phyloP scores from a whole-genome alignment of 2,797 vertebrate genomes.

The Thunnus albacares region DNA sequence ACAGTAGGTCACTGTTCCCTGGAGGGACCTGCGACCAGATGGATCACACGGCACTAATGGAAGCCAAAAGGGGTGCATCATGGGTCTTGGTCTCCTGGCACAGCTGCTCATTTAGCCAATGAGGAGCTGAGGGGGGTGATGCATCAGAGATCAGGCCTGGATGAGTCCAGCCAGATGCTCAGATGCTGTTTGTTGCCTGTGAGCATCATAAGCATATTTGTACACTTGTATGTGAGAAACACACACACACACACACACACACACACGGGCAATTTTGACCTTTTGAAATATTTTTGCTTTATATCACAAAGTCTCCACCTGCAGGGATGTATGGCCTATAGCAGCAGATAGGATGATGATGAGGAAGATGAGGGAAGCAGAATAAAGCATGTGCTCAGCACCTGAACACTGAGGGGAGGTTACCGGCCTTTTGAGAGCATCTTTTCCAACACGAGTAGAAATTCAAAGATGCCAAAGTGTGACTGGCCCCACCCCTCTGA shows the following conservation, averaged over 20 bases:
- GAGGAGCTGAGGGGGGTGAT: conserved; percentile 43
- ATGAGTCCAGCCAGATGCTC: conserved; percentile 64
- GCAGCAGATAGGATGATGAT: conserved; percentile 16
- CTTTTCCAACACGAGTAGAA: conserved; percentile 32
- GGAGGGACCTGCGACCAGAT: conserved; percentile 77
- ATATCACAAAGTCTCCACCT: conserved; percentile 30
- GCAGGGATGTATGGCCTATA: conserved; percentile 26
- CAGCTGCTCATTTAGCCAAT: conserved; percentile 81
- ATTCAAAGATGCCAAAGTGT: conserved; percentile 50
- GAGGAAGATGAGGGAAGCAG: not conserved
- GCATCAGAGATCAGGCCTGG: conserved; percentile 61
- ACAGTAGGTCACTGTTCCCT: conserved; percentile 77
- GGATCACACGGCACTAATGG: conserved; percentile 80
- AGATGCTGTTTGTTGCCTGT: conserved; percentile 35
- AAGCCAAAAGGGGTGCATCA: conserved; percentile 76
- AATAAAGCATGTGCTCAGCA: conserved; percentile 13
- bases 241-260: not conserved
- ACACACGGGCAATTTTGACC: too few species aligned
- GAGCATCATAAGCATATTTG: conserved; percentile 14
- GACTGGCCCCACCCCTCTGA: conserved; percentile 76
- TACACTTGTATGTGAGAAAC: not conserved
- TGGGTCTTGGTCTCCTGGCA: conserved; percentile 76
- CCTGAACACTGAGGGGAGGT: conserved; percentile 6
- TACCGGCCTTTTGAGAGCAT: conserved; percentile 3
- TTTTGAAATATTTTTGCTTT: not conserved